Conservation (phyloP, 2,888 invertebrate species). For the Drosophila quinaria region DNA sequence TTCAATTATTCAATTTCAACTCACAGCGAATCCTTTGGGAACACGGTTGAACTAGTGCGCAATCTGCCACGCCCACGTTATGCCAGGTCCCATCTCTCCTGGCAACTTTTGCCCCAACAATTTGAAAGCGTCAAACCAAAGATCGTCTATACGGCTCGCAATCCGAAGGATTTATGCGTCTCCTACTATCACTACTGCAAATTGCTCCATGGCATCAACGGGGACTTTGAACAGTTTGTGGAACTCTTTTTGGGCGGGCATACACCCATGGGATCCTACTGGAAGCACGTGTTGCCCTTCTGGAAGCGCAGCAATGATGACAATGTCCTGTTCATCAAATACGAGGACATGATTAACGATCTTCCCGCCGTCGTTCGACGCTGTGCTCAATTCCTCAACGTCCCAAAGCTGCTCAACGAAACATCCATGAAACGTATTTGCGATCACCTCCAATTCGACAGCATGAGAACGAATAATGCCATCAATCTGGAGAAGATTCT, state of each 20-base stretch:
- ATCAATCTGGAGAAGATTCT: slow-evolving; percentile 90
- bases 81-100: slow-evolving; percentile 91
- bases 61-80: slow-evolving; percentile 90
- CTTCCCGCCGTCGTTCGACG: slow-evolving; percentile 88
- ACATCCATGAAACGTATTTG: slow-evolving; percentile 89
- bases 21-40: slow-evolving; percentile 86
- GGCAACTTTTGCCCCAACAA: slow-evolving; percentile 90
- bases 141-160: slow-evolving; percentile 94
- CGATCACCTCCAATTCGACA: slow-evolving; percentile 92
- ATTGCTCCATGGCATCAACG: slow-evolving; percentile 89
- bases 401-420: slow-evolving; percentile 89
- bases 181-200: slow-evolving; percentile 94
- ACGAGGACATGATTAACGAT: slow-evolving; percentile 93
- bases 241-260: slow-evolving; percentile 90
- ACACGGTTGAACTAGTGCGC: slow-evolving; percentile 90
- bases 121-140: slow-evolving; percentile 90
- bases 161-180: slow-evolving; percentile 96
- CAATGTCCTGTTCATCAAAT: slow-evolving; percentile 92
- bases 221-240: slow-evolving; percentile 91
- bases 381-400: slow-evolving; percentile 87
- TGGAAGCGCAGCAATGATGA: slow-evolving; percentile 90
- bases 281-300: slow-evolving; percentile 89
- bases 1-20: background rate
- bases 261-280: slow-evolving; percentile 88
- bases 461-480: slow-evolving; percentile 93